phyloP scores from a whole-genome alignment of 2,888 invertebrate genomes.

The Lasioglossum malachurum region DNA sequence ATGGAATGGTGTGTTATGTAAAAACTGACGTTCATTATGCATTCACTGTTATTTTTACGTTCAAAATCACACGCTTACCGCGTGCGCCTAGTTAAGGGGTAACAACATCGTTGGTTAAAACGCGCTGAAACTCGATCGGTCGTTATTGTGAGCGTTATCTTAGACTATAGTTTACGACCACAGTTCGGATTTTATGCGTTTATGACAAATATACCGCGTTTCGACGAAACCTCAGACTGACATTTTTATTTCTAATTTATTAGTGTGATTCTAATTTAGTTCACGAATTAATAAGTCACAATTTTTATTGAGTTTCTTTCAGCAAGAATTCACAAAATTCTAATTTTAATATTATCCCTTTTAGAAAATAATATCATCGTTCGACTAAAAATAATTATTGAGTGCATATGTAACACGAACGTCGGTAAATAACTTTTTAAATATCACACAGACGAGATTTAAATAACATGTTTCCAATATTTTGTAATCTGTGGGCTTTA shows the following conservation, averaged over 20 bases:
- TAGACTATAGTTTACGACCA: not conserved
- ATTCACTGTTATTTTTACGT: not conserved
- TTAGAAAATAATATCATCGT: not conserved
- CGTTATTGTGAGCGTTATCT: not conserved
- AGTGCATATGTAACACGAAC: not conserved
- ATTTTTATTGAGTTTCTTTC: no score
- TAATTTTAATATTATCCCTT: no score
- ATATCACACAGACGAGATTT: not conserved
- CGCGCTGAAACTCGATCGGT: not conserved
- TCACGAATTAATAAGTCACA: no score
- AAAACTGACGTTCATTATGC: no score
- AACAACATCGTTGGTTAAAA: not conserved
- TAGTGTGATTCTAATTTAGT: no score
- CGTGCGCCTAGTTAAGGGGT: not conserved
- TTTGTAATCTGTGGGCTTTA: not conserved
- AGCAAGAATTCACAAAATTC: no score
- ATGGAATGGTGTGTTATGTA: not conserved
- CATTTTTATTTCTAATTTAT: not conserved
- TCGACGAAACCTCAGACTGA: not conserved
- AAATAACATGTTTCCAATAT: not conserved
- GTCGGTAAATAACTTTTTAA: not conserved
- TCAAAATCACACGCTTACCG: not conserved
- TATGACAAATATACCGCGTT: not conserved
- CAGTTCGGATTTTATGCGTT: not conserved
- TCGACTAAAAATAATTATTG: not conserved